A percentile compares a stretch with the other conserved stretches of the same genome.
Conservation (phyloP, 2,113 vertebrate species). For the Lanius collurio region DNA sequence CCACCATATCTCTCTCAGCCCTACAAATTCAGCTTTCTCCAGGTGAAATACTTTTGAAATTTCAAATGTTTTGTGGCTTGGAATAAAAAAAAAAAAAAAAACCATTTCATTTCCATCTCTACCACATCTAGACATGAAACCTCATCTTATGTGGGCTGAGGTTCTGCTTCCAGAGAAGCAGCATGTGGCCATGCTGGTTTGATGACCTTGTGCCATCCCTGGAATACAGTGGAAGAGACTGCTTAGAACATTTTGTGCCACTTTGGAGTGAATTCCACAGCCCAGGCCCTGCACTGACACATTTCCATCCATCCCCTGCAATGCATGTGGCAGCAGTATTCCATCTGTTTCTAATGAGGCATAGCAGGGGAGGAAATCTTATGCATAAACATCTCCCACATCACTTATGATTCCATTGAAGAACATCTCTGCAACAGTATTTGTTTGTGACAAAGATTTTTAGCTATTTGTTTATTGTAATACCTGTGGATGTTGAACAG, state of each 20-base stretch:
- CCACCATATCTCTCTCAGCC: neutral
- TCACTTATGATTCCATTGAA: neutral
- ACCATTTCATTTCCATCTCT: neutral
- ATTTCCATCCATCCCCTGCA: slow-evolving; percentile 16
- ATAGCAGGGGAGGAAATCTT: neutral
- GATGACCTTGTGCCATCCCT: neutral
- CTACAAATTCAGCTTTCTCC: neutral
- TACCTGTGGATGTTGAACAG: neutral
- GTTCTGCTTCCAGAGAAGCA: neutral
- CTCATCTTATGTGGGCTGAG: neutral
- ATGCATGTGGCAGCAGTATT: neutral
- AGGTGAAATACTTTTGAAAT: neutral
- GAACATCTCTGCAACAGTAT: neutral
- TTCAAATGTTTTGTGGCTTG: neutral
- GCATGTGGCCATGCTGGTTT: neutral
- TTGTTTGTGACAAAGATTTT: neutral
- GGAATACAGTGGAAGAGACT: neutral
- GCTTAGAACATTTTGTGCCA: neutral
- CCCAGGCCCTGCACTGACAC: neutral
- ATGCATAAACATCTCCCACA: neutral
- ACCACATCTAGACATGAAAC: neutral
- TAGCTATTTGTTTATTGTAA: neutral
- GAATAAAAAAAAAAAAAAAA: neutral
- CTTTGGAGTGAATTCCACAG: neutral
- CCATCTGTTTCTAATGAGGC: slow-evolving; percentile 46